Conservation (phyloP, 2,888 invertebrate species). For the Heteromurus nitidus region DNA sequence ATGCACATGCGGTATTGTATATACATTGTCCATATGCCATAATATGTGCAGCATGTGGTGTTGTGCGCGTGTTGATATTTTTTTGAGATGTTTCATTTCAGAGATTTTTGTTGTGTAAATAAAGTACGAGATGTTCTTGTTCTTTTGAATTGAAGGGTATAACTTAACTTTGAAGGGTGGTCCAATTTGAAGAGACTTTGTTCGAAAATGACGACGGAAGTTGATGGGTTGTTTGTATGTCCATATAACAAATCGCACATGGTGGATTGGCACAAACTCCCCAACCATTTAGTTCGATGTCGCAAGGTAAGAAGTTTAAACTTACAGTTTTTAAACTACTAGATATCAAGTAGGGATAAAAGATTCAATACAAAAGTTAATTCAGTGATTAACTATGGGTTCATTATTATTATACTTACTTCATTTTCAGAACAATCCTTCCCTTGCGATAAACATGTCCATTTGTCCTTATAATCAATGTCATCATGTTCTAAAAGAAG, state of each 20-base stretch:
- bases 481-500: constrained; percentile 62
- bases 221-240: constrained; percentile 52
- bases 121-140: too few relatives aligned
- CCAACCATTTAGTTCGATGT: constrained; percentile 62
- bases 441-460: constrained; percentile 8
- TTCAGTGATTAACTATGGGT: neutral
- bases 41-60: too few relatives aligned
- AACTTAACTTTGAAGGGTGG: neutral
- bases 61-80: too few relatives aligned
- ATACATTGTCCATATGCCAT: too few relatives aligned
- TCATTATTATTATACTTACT: neutral
- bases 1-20: too few relatives aligned
- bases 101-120: too few relatives aligned
- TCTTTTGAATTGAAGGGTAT: neutral
- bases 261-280: constrained; percentile 6
- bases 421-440: constrained; percentile 55
- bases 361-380: too few relatives aligned
- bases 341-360: too few relatives aligned
- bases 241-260: constrained; percentile 65
- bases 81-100: too few relatives aligned
- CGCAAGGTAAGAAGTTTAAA: constrained; percentile 60
- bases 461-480: constrained; percentile 66
- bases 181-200: too few relatives aligned
- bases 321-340: too few relatives aligned
- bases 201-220: constrained; percentile 26